Evolutionary conservation across 2,888 invertebrate genomes (phyloP).

Genomic region (Prosopocoilus inquinatus): DNA sequence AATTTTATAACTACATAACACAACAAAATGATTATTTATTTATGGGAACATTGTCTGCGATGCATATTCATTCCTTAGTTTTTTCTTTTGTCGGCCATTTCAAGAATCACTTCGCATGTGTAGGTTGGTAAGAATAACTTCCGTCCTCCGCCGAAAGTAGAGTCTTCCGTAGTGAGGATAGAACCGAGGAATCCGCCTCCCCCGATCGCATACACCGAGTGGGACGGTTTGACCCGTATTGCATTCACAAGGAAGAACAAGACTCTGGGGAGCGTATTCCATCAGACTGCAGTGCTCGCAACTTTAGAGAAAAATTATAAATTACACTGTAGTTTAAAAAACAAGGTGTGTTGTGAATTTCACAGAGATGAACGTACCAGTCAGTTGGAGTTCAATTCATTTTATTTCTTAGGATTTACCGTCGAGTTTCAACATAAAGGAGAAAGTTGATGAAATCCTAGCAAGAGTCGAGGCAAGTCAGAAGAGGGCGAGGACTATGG

Average conservation of each 20-base stretch:
- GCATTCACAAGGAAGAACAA: constrained; percentile 96
- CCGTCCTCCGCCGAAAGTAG: constrained; percentile 97
- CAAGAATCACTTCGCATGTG: no score
- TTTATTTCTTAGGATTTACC: constrained; percentile 64
- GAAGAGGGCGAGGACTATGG: constrained; percentile 89
- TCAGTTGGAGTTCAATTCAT: background rate
- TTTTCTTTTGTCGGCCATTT: no score
- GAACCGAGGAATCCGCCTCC: constrained; percentile 98
- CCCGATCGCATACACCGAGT: constrained; percentile 92
- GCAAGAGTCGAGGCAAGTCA: constrained; percentile 65
- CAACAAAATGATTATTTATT: no score
- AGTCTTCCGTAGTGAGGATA: constrained; percentile 95
- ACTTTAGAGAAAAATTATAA: constrained; percentile 89
- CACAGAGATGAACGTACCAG: background rate
- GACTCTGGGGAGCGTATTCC: constrained; percentile 87
- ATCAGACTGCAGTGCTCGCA: constrained; percentile 78
- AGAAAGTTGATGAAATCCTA: constrained; percentile 74
- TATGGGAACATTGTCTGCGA: no score
- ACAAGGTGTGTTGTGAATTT: constrained; percentile 60
- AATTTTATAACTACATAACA: no score
- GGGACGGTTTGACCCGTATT: constrained; percentile 96
- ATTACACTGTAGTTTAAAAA: constrained; percentile 82
- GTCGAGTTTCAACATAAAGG: constrained; percentile 78
- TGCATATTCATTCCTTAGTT: no score
- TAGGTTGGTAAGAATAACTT: constrained; percentile 98